Evolutionary conservation across 1,140 invertebrate species (phyloP).

Genomic region (Orchestia grillus): DNA sequence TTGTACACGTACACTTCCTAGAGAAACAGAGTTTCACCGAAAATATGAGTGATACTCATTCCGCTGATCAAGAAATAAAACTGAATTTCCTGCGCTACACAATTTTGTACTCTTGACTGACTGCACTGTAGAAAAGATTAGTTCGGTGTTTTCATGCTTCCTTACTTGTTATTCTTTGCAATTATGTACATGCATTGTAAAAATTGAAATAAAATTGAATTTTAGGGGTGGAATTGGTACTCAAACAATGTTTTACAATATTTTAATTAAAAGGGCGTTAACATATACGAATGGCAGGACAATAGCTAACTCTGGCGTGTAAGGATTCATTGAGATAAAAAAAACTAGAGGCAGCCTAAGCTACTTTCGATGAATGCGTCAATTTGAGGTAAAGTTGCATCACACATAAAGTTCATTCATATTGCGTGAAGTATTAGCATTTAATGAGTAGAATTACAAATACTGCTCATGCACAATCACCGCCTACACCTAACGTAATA

Average conservation of each 20-base stretch:
- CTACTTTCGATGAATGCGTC: neutral
- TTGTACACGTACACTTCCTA: neutral
- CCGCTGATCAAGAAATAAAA: neutral
- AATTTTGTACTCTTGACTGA: neutral
- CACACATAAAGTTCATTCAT: neutral
- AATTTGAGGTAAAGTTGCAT: neutral
- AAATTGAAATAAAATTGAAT: neutral
- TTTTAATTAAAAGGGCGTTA: neutral
- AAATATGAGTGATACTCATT: neutral
- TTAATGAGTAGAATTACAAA: neutral
- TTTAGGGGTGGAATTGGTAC: neutral
- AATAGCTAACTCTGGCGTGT: neutral
- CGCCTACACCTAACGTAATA: neutral
- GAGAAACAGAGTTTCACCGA: too few relatives aligned
- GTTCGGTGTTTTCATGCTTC: neutral
- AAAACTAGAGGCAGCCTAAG: neutral
- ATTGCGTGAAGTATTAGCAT: neutral
- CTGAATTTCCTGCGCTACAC: neutral
- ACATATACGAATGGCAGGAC: neutral
- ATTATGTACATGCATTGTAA: neutral
- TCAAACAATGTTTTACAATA: neutral
- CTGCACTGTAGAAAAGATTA: neutral
- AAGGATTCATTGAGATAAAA: neutral
- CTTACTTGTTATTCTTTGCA: neutral
- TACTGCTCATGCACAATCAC: neutral